Evolutionary conservation across 2,797 vertebrate species (phyloP).

Genomic region (Austrolebias charrua): DNA sequence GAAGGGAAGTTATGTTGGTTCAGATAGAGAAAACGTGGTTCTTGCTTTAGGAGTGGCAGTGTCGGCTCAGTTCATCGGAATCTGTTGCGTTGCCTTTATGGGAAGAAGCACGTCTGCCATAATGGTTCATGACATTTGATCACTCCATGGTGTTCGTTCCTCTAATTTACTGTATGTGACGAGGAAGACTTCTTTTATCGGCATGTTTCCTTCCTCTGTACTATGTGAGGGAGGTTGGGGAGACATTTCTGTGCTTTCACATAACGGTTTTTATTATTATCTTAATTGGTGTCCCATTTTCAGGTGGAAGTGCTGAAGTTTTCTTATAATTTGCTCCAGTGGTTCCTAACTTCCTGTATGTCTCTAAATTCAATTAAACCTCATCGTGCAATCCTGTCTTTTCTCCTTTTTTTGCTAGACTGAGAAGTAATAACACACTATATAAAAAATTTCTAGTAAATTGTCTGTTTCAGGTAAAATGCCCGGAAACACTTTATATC

Average conservation of each 20-base stretch:
- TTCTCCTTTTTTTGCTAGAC: no score
- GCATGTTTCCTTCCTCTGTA: slow-evolving; percentile 55
- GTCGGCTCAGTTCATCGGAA: neutral
- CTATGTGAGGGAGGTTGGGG: slow-evolving; percentile 1
- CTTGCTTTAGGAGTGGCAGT: neutral
- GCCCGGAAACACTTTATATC: neutral
- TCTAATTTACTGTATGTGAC: slow-evolving; percentile 8
- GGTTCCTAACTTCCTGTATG: neutral
- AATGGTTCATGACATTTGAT: slow-evolving; percentile 47
- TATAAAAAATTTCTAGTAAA: slow-evolving; percentile 26
- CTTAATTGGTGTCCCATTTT: neutral
- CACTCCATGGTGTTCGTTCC: slow-evolving; percentile 30
- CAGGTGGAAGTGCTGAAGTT: neutral
- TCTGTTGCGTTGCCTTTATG: slow-evolving; percentile 7
- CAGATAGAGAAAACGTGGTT: neutral
- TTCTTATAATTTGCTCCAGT: slow-evolving; percentile 11
- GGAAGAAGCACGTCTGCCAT: slow-evolving; percentile 41
- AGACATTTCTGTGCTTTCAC: slow-evolving; percentile 27
- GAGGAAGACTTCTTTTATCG: slow-evolving; percentile 15
- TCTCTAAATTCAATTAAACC: no score
- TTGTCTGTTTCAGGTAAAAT: neutral
- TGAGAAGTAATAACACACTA: slow-evolving; percentile 1
- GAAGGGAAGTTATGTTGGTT: slow-evolving; percentile 54
- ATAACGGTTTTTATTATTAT: neutral
- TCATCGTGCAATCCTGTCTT: no score